Evolutionary conservation across 2,888 invertebrate species (phyloP).

Genomic region (Vanessa cardui): DNA sequence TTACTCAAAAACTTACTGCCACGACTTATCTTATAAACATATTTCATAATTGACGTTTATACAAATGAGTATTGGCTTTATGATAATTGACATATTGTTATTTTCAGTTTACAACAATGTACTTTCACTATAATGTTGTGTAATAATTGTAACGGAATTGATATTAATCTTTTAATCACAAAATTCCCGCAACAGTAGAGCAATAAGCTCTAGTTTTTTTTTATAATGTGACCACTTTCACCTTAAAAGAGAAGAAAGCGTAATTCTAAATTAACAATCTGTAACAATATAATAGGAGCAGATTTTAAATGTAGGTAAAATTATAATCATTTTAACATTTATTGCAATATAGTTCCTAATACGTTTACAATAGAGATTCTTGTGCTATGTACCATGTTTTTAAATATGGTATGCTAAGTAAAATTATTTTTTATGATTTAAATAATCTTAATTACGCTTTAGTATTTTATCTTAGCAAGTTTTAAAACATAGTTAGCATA

Average conservation of each 20-base stretch:
- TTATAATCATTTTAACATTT: conserved; percentile 23
- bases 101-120: background rate
- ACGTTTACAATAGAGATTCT: background rate
- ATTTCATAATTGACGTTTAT: too few relatives aligned
- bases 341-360: conserved; percentile 14
- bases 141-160: conserved; percentile 25
- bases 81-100: background rate
- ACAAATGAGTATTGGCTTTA: background rate
- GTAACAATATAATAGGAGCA: conserved; percentile 53
- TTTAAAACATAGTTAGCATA: too few relatives aligned
- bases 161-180: conserved; percentile 12
- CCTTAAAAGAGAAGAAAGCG: conserved; percentile 69
- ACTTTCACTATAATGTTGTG: conserved; percentile 25
- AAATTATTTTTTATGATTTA: conserved; percentile 18
- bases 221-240: conserved; percentile 60
- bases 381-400: background rate
- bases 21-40: too few relatives aligned
- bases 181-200: conserved; percentile 18
- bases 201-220: conserved; percentile 8
- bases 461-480: background rate
- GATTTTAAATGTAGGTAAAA: conserved; percentile 15
- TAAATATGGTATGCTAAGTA: background rate
- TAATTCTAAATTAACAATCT: conserved; percentile 75
- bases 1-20: too few relatives aligned
- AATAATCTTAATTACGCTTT: conserved; percentile 4